Base-by-base conservation (phyloP, 2,113 vertebrate species). In the Spea multiplicata region DNA sequence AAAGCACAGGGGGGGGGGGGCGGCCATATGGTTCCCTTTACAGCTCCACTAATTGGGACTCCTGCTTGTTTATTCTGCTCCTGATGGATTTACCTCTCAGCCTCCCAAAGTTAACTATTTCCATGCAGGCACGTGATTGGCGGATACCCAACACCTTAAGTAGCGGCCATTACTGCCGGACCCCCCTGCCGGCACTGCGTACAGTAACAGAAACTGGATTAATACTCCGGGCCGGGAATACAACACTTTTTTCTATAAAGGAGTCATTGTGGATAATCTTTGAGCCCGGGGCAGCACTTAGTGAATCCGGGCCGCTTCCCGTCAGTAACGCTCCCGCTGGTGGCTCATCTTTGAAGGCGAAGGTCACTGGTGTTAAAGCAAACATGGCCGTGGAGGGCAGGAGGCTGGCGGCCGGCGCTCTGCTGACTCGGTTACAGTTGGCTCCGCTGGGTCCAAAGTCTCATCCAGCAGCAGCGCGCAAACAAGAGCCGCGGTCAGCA, bases 391-490 rank as follows among this genome's bases (percentile, higher is more conserved):
- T 46, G 14, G 16, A 71, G 59, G 3, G 44, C 66, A 47, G 66
- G 67, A 16, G 16, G 17, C 61, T 17, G n/a, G 30, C 16, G 10
- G 10, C 55, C 14, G 55, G 55, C 55, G 10, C 30, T 30, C 64
- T 46, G 30, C 17, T 55, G 49, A 76, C 65, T n/a, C 5, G 57
- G 66, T 46, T 16, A 70, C 52, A 8, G 10, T 52, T 30, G 52
- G 46, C 75, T 62, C n/a, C 47, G 69, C 50, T 64, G 48, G 59
- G 76, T 52, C 44, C 69, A 78, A 78, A 78, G 76, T 78, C 76
- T 78, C 71, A 52, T 72, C 48, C 76, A 72, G 45, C 30, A 59
- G 50, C 49, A 64, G 61, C 61, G 17, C 6, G 6, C 12, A 70
- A 70, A 49, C 46, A 70, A 16, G 14, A n/a, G 61, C n/a, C 5